Evolutionary conservation across 2,888 invertebrate species (phyloP), one percentile per base, ranked within the genome.

Genomic region (Brenthis ino): DNA sequence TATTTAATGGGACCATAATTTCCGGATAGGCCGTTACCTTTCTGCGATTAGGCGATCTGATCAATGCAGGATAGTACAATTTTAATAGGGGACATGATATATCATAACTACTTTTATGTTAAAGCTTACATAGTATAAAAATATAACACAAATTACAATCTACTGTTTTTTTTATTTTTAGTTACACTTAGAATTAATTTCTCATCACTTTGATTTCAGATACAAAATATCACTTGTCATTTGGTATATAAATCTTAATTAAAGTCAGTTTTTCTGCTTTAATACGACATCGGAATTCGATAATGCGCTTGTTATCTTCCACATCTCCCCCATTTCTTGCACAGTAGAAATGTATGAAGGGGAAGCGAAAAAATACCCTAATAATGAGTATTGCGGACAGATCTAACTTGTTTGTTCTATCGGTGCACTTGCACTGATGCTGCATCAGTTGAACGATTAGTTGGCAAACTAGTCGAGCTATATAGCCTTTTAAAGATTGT

Each of bases 201-300:
- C 50, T n/a, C n/a, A 60, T 28, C 50, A 50, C 50, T 50, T 50
- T 12, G 50, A 60, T 50, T 50, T 50, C 50, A 60, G 50, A 48
- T 16, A 51, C 55, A 67, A 16, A 43, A 3, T 11, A 8, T 57
- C n/a, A 16, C 48, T 58, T 54, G 48, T 13, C 28, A 43, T 67
- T 60, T 47, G 12, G 60, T 37, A 55, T 86, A 89, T 89, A 91
- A 90, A 91, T 90, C 85, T 87, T 82, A 82, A 88, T 89, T 89
- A 85, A 87, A 90, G 85, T 87, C 89, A 88, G 86, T 89, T 84
- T 83, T 85, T 82, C 85, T 84, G 87, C 80, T 89, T 88, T 88
- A 89, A 89, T 90, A 87, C 87, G 82, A 85, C 84, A 85, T 87
- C 82, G 91, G 90, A 86, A 91, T 91, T 91, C 90, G 91, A 90